A percentile compares a stretch with the other conserved stretches of the same genome.
phyloP scores from a whole-genome alignment of 1,140 invertebrate genomes.

The Sesamia nonagrioides region DNA sequence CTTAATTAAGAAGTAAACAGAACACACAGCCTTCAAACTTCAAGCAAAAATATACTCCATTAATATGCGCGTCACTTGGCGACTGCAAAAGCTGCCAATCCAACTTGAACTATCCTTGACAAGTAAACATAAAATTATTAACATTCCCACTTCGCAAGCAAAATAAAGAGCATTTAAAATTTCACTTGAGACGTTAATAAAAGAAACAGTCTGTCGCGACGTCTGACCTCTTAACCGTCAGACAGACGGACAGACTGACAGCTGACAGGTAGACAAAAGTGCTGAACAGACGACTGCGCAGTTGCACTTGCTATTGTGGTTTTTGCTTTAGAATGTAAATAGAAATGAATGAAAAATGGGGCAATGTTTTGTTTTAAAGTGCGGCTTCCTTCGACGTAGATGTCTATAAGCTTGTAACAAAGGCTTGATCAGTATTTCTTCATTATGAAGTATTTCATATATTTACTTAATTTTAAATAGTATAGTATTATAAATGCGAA shows the following conservation, averaged over 20 bases:
- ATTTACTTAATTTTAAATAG: too few species aligned
- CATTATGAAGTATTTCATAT: too few species aligned
- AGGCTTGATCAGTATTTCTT: background rate
- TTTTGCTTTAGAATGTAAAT: constrained; percentile 34
- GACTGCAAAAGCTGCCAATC: constrained; percentile 28
- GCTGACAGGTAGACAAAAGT: constrained; percentile 42
- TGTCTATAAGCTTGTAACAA: background rate
- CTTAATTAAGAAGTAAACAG: constrained; percentile 14
- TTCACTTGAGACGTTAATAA: constrained; percentile 23
- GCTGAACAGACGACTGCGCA: constrained; percentile 18
- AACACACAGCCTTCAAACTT: constrained; percentile 10
- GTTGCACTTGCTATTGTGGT: constrained; percentile 36
- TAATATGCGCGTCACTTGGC: constrained; percentile 8
- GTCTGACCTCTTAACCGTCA: constrained; percentile 47
- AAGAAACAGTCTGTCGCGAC: constrained; percentile 33
- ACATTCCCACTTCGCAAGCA: constrained; percentile 17
- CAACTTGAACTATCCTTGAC: constrained; percentile 17
- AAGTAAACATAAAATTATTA: constrained; percentile 33
- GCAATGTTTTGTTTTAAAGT: constrained; percentile 22
- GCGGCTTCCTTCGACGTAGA: background rate
- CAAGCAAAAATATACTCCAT: constrained; percentile 2
- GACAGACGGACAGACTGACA: constrained; percentile 30
- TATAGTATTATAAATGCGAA: too few species aligned
- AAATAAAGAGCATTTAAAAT: constrained; percentile 29
- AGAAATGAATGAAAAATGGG: constrained; percentile 25